A percentile compares a stretch with the other conserved stretches of the same genome.
Evolutionary conservation across 1,140 invertebrate genomes (phyloP).

Genomic region (Microplitis mediator): DNA sequence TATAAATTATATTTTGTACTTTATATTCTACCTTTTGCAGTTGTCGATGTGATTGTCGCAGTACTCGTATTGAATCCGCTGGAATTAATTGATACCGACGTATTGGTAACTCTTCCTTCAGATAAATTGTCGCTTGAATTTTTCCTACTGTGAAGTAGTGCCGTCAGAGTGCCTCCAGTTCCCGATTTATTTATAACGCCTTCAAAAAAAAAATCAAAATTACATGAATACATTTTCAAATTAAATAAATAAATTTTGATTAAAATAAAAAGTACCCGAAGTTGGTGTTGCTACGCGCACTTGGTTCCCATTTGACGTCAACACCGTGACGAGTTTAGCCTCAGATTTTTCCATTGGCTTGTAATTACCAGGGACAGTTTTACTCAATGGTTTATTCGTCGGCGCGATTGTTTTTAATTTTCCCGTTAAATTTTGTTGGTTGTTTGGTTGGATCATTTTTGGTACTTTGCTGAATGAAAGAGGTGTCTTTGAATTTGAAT

Average conservation of each 20-base stretch:
- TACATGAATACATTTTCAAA: background rate
- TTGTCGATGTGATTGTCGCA: slow-evolving; percentile 30
- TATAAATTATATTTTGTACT: background rate
- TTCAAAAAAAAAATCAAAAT: slow-evolving; percentile 14
- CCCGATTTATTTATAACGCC: slow-evolving; percentile 34
- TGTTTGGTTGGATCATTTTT: slow-evolving; percentile 25
- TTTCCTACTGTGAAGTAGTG: slow-evolving; percentile 45
- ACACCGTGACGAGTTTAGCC: slow-evolving; percentile 43
- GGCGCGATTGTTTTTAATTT: slow-evolving; percentile 52
- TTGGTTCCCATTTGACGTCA: slow-evolving; percentile 39
- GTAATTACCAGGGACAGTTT: slow-evolving; percentile 41
- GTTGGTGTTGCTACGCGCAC: slow-evolving; percentile 36
- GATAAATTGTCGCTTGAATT: slow-evolving; percentile 32
- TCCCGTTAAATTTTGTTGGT: slow-evolving; percentile 23
- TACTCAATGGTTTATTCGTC: slow-evolving; percentile 42
- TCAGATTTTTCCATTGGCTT: slow-evolving; percentile 47
- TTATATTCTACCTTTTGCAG: slow-evolving; percentile 54
- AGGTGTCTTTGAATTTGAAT: slow-evolving; percentile 13
- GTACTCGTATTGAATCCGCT: background rate
- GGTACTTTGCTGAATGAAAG: slow-evolving; percentile 17
- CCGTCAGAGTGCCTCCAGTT: slow-evolving; percentile 37
- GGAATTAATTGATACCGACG: background rate
- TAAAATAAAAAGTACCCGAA: slow-evolving; percentile 32
- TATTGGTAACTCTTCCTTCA: slow-evolving; percentile 13
- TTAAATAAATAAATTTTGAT: too few species aligned